These are phyloP conservation scores for Papilio glaucus DNA, from an alignment of 1,140 invertebrate species.

Conservation along the genomic window DNA sequence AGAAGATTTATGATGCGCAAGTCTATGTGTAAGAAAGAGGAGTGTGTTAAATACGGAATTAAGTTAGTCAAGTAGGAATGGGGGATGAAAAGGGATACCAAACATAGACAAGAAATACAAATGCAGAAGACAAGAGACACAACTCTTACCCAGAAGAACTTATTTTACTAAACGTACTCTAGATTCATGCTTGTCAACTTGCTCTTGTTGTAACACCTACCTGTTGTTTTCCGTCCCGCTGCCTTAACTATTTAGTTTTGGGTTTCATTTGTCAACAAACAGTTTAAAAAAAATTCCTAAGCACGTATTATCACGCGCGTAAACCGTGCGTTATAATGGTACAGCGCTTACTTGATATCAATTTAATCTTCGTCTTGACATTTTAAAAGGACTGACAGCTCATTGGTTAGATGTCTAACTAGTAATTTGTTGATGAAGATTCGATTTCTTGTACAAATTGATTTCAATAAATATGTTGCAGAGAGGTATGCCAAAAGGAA, in stretches of 20 bases:
- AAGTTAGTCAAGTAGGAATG: too few species aligned
- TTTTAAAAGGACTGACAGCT: background rate
- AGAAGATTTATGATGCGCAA: too few species aligned
- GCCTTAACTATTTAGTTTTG: conserved; percentile 8
- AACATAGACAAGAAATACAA: too few species aligned
- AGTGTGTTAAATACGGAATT: too few species aligned
- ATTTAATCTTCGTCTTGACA: conserved; percentile 16
- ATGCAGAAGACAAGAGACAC: too few species aligned
- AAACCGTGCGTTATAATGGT: background rate
- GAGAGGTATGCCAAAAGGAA: too few species aligned
- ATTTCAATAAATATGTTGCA: too few species aligned
- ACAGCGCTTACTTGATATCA: background rate
- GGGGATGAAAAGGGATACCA: too few species aligned
- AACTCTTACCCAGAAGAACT: too few species aligned
- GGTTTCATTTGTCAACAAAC: background rate
- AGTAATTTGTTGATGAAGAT: background rate
- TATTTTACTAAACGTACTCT: background rate
- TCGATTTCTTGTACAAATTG: background rate
- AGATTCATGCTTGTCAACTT: background rate
- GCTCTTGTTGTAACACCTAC: background rate
- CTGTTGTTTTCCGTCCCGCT: background rate
- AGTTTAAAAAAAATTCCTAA: background rate
- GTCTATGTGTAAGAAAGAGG: too few species aligned
- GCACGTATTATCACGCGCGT: background rate
- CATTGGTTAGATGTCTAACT: background rate